Evolutionary conservation across 2,113 vertebrate genomes (phyloP), one percentile per base, ranked within the genome.

Genomic region (Rhynchopsitta pachyrhyncha): DNA sequence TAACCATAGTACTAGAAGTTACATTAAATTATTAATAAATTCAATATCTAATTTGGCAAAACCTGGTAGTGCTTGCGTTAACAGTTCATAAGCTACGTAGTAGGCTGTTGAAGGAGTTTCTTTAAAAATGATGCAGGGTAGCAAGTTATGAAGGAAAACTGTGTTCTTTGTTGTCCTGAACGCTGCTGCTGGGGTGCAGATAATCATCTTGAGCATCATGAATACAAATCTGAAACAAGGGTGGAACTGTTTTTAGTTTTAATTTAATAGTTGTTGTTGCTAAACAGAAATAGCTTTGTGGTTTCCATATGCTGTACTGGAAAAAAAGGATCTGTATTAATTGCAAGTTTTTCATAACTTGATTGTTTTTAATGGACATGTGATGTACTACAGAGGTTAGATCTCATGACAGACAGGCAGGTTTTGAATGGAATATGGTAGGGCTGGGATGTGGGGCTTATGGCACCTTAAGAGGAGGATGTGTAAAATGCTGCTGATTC

Each of bases 11-110:
- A 52, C 63, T 94, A 41, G 42, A 89, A 82, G 63, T 85, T 90
- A 60, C 42, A 55, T 55, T 92, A 82, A 93, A 95, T 92, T 86
- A 96, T 95, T 96, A 91, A 94, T 88, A 95, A 81, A 86, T 95
- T 91, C 79, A 55, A 24, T 81, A 80, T 81, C 42, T 83, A 87
- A 88, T 91, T 82, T 83, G 71, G 64, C 59, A 91, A 67, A 88
- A 77, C 50, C 33, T 70, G 55, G 28, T 74, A 79, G 37, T 47
- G 57, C 62, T 92, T 81, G n/a, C 13, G 35, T 81, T 81, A 63
- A 74, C n/a, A 84, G 57, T 86, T 94, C 57, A 37, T 69, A 84
- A 91, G 74, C 50, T 83, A 8, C 35, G 13, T 11, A 75, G 52
- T 33, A 33, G 50, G 28, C 42, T 88, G 55, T 68, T 81, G 35